A percentile compares a stretch with the other conserved stretches of the same genome.
These are phyloP conservation scores for Erebia ligea DNA, from an alignment of 2,888 invertebrate genomes.

Conservation along the genomic window DNA sequence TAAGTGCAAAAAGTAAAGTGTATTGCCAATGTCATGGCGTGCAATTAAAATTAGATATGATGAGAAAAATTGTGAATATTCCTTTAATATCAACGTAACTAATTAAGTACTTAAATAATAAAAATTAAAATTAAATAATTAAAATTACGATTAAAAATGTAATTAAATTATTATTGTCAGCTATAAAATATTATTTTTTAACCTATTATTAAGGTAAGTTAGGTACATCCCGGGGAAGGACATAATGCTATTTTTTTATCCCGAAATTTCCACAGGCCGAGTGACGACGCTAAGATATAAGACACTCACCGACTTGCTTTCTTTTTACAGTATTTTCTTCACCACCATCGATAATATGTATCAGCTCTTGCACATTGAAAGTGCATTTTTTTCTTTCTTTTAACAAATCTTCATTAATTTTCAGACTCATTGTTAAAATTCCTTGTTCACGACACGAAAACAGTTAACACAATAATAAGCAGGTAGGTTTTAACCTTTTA, in stretches of 20 bases:
- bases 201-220: no score
- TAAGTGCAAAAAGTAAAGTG: no score
- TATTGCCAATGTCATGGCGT: no score
- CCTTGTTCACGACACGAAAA: neutral
- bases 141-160: no score
- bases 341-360: slow-evolving; percentile 89
- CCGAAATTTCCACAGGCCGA: neutral
- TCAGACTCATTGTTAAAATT: neutral
- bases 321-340: slow-evolving; percentile 86
- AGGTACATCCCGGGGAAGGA: neutral
- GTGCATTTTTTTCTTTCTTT: slow-evolving; percentile 88
- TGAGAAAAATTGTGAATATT: no score
- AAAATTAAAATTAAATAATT: no score
- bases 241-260: neutral
- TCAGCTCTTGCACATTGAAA: slow-evolving; percentile 88
- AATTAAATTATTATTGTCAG: no score
- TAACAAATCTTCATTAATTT: slow-evolving; percentile 86
- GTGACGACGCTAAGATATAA: neutral
- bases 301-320: slow-evolving; percentile 56
- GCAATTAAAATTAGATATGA: no score
- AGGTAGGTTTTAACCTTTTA: neutral
- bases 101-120: no score
- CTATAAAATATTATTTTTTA: no score
- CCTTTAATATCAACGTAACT: no score
- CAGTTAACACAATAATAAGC: neutral